Conservation (phyloP, 2,888 invertebrate species). For the Scrobipalpa costella region DNA sequence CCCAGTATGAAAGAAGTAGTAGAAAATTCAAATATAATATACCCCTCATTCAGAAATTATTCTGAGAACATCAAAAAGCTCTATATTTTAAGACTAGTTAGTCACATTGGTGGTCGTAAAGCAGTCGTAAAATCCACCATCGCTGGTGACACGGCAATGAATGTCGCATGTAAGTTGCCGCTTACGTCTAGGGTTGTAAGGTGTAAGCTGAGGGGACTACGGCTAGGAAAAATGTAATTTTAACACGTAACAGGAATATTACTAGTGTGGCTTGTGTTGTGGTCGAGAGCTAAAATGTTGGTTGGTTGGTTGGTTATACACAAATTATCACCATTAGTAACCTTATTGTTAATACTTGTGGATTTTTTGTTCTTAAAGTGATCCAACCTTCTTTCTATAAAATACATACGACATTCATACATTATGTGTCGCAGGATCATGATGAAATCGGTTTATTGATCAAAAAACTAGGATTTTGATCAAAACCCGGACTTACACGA, state of each 20-base stretch:
- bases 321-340: too few relatives aligned
- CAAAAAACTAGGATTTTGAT: too few relatives aligned
- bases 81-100: not conserved
- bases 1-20: too few relatives aligned
- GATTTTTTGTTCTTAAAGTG: too few relatives aligned
- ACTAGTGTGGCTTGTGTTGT: not conserved
- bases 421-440: too few relatives aligned
- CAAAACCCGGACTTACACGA: too few relatives aligned
- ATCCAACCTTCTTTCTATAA: too few relatives aligned
- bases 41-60: too few relatives aligned
- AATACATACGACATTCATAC: too few relatives aligned
- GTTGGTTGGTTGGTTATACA: not conserved
- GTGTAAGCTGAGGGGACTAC: not conserved
- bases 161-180: constrained; percentile 57
- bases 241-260: not conserved
- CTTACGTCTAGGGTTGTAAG: constrained; percentile 39
- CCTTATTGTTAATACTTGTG: too few relatives aligned
- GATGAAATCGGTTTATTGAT: too few relatives aligned
- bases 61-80: not conserved
- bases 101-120: constrained; percentile 33
- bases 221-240: not conserved
- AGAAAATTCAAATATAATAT: too few relatives aligned
- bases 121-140: constrained; percentile 49
- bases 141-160: constrained; percentile 53
- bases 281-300: not conserved